Percentiles rank a stretch among this genome's conserved stretches.
Conservation (phyloP, 2,113 vertebrate genomes). For the Lampris megalopsis region DNA sequence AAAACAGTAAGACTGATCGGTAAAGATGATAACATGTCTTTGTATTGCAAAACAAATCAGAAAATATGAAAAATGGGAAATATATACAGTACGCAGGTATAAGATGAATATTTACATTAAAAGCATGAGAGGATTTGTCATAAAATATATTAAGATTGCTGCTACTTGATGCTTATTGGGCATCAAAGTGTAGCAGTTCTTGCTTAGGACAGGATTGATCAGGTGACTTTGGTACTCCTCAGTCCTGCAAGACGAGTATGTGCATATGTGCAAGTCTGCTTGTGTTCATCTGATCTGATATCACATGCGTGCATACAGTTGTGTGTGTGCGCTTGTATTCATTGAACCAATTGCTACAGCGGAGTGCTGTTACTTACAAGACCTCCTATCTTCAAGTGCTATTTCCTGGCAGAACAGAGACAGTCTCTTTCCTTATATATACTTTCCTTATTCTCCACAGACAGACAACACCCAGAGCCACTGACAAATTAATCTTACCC, state of each 20-base stretch:
- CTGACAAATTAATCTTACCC: conserved; percentile 58
- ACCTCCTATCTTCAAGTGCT: conserved; percentile 39
- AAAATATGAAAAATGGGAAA: conserved; percentile 8
- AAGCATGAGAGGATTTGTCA: conserved; percentile 9
- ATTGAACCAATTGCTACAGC: conserved; percentile 44
- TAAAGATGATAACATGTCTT: conserved; percentile 22
- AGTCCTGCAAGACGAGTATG: background rate
- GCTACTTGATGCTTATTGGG: no score
- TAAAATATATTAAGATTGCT: conserved; percentile 47
- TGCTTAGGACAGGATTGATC: no score
- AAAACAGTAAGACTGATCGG: conserved; percentile 25
- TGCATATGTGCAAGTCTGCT: conserved; percentile 32
- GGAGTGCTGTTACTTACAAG: conserved; percentile 28
- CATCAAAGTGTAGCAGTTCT: no score
- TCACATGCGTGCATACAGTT: conserved; percentile 4
- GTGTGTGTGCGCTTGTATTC: conserved; percentile 4
- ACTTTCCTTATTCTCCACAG: conserved; percentile 35
- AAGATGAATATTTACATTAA: conserved; percentile 56
- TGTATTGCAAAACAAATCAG: conserved; percentile 25
- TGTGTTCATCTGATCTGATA: conserved; percentile 6
- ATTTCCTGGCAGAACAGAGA: conserved; percentile 51
- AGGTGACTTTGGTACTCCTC: no score
- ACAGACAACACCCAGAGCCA: conserved; percentile 54
- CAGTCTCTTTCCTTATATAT: conserved; percentile 23
- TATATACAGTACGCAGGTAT: conserved; percentile 34